These are phyloP conservation scores for Willisornis vidua DNA, from an alignment of 2,113 vertebrate species.

Conservation along the genomic window DNA sequence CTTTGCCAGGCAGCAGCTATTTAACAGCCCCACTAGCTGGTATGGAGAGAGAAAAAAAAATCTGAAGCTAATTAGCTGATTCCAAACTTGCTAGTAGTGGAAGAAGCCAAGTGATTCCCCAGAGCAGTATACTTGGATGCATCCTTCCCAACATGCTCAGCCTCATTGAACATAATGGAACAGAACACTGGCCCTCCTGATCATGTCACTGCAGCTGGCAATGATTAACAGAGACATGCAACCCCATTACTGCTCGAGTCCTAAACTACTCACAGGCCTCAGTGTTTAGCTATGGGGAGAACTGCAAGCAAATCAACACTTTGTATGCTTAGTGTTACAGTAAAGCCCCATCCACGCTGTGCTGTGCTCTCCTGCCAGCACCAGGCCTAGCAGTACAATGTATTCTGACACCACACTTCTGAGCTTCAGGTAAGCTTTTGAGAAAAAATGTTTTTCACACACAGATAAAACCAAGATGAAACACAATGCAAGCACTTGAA, in stretches of 20 bases:
- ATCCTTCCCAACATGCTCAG: constrained; percentile 73
- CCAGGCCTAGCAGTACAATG: constrained; percentile 76
- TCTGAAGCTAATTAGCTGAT: constrained; percentile 76
- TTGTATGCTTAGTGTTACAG: constrained; percentile 70
- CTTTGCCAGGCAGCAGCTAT: constrained; percentile 72
- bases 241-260: constrained; percentile 75
- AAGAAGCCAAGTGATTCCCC: constrained; percentile 76
- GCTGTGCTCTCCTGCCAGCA: constrained; percentile 77
- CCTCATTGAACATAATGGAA: constrained; percentile 64
- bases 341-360: constrained; percentile 65
- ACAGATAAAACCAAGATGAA: constrained; percentile 73
- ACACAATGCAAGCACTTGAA: constrained; percentile 84
- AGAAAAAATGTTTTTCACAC: constrained; percentile 54
- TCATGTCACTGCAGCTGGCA: constrained; percentile 82
- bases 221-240: constrained; percentile 82
- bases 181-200: constrained; percentile 74
- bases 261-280: constrained; percentile 78
- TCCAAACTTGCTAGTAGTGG: constrained; percentile 67
- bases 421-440: constrained; percentile 68
- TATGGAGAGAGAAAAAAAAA: constrained; percentile 50
- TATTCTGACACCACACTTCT: constrained; percentile 87
- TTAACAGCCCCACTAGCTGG: constrained; percentile 75
- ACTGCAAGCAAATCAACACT: constrained; percentile 76
- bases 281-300: constrained; percentile 68
- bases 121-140: constrained; percentile 65